Evolutionary conservation across 2,888 invertebrate species (phyloP), one percentile per base, ranked within the genome.

Genomic region (Eupithecia centaureata): DNA sequence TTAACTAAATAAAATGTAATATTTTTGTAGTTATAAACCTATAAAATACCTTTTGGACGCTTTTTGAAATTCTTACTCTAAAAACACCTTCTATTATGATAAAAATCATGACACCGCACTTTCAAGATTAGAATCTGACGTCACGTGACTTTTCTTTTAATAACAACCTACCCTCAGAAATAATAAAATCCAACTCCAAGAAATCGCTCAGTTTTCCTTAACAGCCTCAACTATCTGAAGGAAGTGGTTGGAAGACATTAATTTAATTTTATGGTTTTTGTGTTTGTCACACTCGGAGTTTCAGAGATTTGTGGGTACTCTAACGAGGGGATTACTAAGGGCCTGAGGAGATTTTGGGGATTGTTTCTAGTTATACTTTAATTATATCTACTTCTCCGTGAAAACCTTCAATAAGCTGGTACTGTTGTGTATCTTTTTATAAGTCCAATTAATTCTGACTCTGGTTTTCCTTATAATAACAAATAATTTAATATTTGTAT

Each of bases 221-320:
- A 91, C 86, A 84, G 87, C 82, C 82, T 70, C 79, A 82, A 85
- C 86, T 86, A 85, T 84, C 80, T 83, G 79, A 71, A 82, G 84
- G 84, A 85, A 84, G 86, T 84, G 86, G 84, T 83, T 76, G 78
- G 79, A 84, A 81, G 81, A 83, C 93, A 93, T 93, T 93, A 91
- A 93, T 93, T 93, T 93, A 92, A 90, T 93, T 92, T 94, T 86
- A 93, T 93, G 92, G 93, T 90, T 92, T 91, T 90, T 93, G 93
- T 89, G 91, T 92, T 90, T 93, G 94, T 93, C 93, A 93, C 89
- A 86, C 82, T 75, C 86, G 86, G 83, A 87, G 88, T 82, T 85
- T 79, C 78, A 77, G 80, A 91, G 93, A 94, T 93, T 93, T 94
- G 92, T 93, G 82, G 76, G 79, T 74, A 81, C 86, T 85, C 79